Conservation (phyloP, 2,797 vertebrate genomes). For the Epinephelus awoara region DNA sequence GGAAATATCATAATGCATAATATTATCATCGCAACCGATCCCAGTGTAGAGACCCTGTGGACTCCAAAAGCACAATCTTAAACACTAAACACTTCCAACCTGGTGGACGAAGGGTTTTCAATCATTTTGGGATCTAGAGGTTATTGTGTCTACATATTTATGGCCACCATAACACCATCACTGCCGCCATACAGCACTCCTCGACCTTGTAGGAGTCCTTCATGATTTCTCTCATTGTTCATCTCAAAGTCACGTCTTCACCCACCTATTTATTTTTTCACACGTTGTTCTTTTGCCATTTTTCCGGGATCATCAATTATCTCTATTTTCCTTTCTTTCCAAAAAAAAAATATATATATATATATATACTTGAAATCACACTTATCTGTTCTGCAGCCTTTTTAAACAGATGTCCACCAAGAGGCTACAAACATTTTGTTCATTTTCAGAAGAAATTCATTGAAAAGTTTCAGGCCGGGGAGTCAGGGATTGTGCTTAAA, state of each 20-base stretch:
- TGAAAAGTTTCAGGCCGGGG: conserved; percentile 81
- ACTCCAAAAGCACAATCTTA: conserved; percentile 84
- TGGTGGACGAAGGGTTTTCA: conserved; percentile 80
- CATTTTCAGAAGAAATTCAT: conserved; percentile 77
- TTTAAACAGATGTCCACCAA: conserved; percentile 64
- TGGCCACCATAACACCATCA: conserved; percentile 34
- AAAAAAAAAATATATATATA: conserved; percentile 60
- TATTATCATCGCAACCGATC: conserved; percentile 59
- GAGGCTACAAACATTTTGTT: conserved; percentile 76
- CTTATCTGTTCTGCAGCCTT: conserved; percentile 75
- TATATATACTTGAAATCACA: conserved; percentile 78
- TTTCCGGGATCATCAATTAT: conserved; percentile 15
- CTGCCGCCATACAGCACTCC: conserved; percentile 19
- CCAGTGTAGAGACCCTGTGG: conserved; percentile 76
- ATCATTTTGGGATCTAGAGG: conserved; percentile 71
- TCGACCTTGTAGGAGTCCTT: conserved; percentile 35
- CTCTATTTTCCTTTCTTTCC: conserved; percentile 38
- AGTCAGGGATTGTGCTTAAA: conserved; percentile 85
- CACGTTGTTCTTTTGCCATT: conserved; percentile 8
- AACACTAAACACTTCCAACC: conserved; percentile 82
- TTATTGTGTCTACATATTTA: conserved; percentile 54
- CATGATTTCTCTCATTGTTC: conserved; percentile 21
- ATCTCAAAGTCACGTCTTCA: conserved; percentile 22
- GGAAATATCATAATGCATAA: conserved; percentile 69
- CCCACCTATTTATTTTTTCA: conserved; percentile 1